phyloP scores from a whole-genome alignment of 2,113 vertebrate species.

The Mastomys natalensis region DNA sequence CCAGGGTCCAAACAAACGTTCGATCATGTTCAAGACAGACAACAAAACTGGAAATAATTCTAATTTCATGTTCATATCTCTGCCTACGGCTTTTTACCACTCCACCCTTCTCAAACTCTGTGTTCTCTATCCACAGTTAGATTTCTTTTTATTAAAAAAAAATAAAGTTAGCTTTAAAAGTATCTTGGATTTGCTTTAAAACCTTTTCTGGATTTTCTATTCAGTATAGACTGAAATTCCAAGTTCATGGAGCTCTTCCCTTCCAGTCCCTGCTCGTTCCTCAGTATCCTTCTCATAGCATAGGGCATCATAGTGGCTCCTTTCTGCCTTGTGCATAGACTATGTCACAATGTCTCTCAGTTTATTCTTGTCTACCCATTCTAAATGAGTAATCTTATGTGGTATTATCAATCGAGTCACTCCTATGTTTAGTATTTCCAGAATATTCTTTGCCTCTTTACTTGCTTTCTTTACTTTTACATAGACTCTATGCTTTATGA shows the following conservation, averaged over 20 bases:
- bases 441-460: not conserved
- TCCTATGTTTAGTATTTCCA: not conserved
- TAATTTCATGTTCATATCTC: not conserved
- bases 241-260: fast-evolving
- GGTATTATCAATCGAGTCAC: not conserved
- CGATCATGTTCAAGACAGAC: not conserved
- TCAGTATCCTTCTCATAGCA: fast-evolving
- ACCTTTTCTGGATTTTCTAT: not conserved
- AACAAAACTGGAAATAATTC: not conserved
- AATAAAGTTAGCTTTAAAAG: not conserved
- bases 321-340: not conserved
- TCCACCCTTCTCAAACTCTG: fast-evolving
- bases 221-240: not conserved
- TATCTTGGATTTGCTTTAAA: not conserved
- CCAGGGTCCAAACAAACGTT: not conserved
- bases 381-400: not conserved
- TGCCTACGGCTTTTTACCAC: not conserved
- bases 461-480: not conserved
- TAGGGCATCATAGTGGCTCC: not conserved
- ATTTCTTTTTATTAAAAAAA: not conserved
- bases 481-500: not conserved
- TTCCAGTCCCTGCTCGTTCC: fast-evolving
- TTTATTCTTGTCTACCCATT: not conserved
- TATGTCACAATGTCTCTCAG: not conserved
- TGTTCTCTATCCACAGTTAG: not conserved